A percentile compares a stretch with the other conserved stretches of the same genome.
Conservation (phyloP, 2,113 vertebrate species). For the Apaloderma vittatum region DNA sequence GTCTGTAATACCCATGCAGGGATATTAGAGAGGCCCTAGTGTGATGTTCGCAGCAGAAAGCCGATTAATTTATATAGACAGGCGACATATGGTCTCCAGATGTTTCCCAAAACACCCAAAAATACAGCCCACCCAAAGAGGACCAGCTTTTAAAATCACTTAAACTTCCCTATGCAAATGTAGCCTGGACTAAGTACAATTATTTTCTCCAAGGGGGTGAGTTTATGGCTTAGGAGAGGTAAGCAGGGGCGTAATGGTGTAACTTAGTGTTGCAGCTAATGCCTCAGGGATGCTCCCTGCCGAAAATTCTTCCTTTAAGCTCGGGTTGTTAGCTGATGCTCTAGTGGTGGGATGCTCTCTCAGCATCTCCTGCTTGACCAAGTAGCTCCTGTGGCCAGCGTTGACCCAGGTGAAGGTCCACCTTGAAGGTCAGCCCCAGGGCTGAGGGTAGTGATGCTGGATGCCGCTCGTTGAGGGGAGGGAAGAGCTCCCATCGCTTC, state of each 20-base stretch:
- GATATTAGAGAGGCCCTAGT: background rate
- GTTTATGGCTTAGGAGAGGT: background rate
- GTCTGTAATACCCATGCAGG: background rate
- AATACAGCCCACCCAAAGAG: background rate
- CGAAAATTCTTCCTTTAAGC: background rate
- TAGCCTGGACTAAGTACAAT: background rate
- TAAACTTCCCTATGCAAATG: background rate
- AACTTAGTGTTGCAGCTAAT: background rate
- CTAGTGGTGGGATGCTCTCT: background rate
- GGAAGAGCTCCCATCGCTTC: accelerated
- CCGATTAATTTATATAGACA: background rate
- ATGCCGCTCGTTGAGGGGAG: background rate
- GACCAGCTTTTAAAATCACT: background rate
- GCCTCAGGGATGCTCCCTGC: background rate
- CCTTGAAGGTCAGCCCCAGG: background rate
- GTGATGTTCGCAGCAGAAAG: background rate
- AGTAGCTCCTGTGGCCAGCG: background rate
- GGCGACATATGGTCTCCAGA: background rate
- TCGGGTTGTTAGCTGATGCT: background rate
- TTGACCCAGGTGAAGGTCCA: background rate
- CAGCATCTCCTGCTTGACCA: background rate
- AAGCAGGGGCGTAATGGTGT: background rate
- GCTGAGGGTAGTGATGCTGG: background rate
- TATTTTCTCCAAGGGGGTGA: background rate
- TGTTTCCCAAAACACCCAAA: background rate